Evolutionary conservation across 2,113 vertebrate species (phyloP).

Genomic region (Muscicapa adusta): DNA sequence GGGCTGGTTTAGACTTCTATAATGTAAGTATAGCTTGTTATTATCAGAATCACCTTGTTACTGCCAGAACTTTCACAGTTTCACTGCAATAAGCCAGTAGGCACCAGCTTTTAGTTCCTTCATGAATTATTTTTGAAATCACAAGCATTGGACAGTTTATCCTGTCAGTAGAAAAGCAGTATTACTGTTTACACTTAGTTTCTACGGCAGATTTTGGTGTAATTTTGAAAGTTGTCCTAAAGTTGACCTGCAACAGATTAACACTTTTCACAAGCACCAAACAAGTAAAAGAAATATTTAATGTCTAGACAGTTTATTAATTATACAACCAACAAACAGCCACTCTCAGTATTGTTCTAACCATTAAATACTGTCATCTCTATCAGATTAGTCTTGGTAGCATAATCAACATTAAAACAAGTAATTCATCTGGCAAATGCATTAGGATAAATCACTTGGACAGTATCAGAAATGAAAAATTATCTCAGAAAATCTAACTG

Average conservation of each 20-base stretch:
- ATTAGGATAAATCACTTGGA: neutral
- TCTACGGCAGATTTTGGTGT: neutral
- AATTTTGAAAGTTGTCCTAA: neutral
- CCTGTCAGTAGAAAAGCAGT: neutral
- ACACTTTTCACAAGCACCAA: neutral
- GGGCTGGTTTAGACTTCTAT: neutral
- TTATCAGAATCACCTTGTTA: neutral
- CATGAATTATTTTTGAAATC: neutral
- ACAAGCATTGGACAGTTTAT: neutral
- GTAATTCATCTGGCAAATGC: neutral
- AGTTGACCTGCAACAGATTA: neutral
- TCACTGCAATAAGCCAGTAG: neutral
- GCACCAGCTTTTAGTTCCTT: neutral
- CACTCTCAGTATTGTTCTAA: neutral
- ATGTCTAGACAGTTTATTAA: neutral
- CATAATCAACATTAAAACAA: neutral
- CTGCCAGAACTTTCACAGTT: neutral
- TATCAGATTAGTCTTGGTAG: neutral
- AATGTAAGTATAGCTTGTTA: neutral
- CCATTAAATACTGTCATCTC: neutral
- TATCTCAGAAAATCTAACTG: neutral
- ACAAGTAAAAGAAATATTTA: neutral
- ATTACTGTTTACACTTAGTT: neutral
- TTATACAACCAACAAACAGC: neutral
- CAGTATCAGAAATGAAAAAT: neutral